Percentiles rank a stretch among this genome's conserved stretches.
phyloP scores from a whole-genome alignment of 2,888 invertebrate genomes.

The Macrosiphum euphorbiae region DNA sequence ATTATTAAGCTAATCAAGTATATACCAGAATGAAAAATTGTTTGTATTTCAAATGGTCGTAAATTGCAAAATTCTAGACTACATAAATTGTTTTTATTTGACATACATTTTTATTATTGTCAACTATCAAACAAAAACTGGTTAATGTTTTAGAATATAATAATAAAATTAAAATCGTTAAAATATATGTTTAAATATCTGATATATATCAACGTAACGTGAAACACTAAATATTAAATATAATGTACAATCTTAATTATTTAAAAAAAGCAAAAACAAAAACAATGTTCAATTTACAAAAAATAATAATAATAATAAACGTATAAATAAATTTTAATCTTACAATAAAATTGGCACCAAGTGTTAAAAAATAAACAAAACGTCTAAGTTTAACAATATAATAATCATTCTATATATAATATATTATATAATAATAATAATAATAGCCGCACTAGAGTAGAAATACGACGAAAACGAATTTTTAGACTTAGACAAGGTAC shows the following conservation, averaged over 20 bases:
- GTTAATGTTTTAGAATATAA: constrained; percentile 48
- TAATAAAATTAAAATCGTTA: constrained; percentile 22
- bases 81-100: constrained; percentile 11
- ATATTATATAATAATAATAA: neutral
- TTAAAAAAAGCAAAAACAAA: constrained; percentile 3
- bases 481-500: neutral
- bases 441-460: neutral
- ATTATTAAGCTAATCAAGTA: neutral
- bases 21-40: too few relatives aligned
- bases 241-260: neutral
- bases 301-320: constrained; percentile 17
- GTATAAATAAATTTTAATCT: neutral
- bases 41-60: neutral
- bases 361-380: constrained; percentile 44
- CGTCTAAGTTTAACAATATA: constrained; percentile 16
- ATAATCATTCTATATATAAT: neutral
- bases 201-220: neutral
- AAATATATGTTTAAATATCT: neutral
- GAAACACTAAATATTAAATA: neutral
- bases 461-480: neutral
- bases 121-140: constrained; percentile 18
- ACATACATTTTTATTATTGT: constrained; percentile 7
- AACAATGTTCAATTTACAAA: constrained; percentile 32
- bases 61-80: neutral
- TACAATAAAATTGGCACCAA: constrained; percentile 60